These are phyloP conservation scores for Patiria miniata DNA, from an alignment of 35 echinoderm and acorn worm species.

Conservation along the genomic window DNA sequence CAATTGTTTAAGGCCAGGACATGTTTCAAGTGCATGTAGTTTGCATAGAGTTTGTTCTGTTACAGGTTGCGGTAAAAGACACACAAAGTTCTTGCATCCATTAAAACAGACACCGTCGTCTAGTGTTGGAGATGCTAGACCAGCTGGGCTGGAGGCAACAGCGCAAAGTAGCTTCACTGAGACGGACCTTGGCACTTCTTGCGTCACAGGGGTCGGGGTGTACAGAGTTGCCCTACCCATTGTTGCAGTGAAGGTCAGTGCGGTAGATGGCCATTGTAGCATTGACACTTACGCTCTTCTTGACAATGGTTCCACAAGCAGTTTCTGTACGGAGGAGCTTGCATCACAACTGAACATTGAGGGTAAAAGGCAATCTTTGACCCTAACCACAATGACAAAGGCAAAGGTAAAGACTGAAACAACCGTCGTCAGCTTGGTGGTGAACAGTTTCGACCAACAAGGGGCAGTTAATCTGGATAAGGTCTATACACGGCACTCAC, in stretches of 20 bases:
- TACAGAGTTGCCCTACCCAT: neutral
- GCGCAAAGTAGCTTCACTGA: no score
- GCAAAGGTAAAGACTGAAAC: neutral
- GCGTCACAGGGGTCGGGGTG: no score
- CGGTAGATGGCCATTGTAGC: neutral
- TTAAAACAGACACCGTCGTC: no score
- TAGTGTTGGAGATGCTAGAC: no score
- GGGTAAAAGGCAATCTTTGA: neutral
- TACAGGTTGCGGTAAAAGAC: no score
- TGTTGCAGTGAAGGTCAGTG: slow-evolving; percentile 32
- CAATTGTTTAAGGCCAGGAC: no score
- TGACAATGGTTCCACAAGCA: slow-evolving; percentile 40
- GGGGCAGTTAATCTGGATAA: neutral
- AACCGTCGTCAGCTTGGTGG: neutral
- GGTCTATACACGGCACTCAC: slow-evolving; percentile 1
- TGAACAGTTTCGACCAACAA: no score
- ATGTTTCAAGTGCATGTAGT: no score
- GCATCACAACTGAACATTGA: neutral
- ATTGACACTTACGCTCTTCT: slow-evolving; percentile 50
- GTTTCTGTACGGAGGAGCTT: slow-evolving; percentile 26
- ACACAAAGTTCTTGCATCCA: no score
- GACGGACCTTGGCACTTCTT: no score
- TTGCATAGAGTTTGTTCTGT: no score
- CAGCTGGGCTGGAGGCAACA: no score
- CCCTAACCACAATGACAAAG: neutral